A percentile compares a stretch with the other conserved stretches of the same genome.
Conservation (phyloP, 1,140 invertebrate genomes). For the Mactra quadrangularis region DNA sequence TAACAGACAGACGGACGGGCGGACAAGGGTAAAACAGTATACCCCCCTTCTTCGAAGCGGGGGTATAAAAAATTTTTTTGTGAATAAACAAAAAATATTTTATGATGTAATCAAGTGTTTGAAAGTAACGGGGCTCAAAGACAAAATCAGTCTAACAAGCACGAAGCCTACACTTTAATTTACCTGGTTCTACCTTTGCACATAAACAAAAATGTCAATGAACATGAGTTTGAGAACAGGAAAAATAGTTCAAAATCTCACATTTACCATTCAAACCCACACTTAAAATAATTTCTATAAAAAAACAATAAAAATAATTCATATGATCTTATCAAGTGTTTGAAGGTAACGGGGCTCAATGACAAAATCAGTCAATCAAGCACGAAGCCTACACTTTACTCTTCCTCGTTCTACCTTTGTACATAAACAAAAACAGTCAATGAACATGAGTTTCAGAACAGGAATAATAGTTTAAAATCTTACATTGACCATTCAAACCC, state of each 20-base stretch:
- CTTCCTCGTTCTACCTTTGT: constrained; percentile 67
- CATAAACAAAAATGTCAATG: constrained; percentile 33
- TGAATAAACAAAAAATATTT: too few relatives aligned
- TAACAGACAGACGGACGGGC: too few relatives aligned
- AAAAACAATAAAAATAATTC: too few relatives aligned
- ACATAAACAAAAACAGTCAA: constrained; percentile 39
- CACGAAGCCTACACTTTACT: constrained; percentile 63
- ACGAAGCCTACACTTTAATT: constrained; percentile 60
- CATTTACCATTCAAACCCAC: too few relatives aligned
- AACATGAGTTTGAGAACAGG: constrained; percentile 65
- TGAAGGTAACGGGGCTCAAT: constrained; percentile 67
- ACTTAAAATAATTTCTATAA: too few relatives aligned
- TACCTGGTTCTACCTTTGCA: constrained; percentile 67
- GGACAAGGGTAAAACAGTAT: too few relatives aligned
- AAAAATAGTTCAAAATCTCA: too few relatives aligned
- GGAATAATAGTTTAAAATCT: too few relatives aligned
- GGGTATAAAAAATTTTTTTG: too few relatives aligned
- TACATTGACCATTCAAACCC: too few relatives aligned
- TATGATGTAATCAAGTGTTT: constrained; percentile 58
- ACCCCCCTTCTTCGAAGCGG: too few relatives aligned
- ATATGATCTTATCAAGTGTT: too few relatives aligned
- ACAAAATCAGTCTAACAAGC: constrained; percentile 38
- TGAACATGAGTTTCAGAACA: constrained; percentile 65
- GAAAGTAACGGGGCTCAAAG: constrained; percentile 66
- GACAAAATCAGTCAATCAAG: constrained; percentile 31